Evolutionary conservation across 2,888 invertebrate genomes (phyloP), one percentile per base, ranked within the genome.

Genomic region (Corbicula japonica): DNA sequence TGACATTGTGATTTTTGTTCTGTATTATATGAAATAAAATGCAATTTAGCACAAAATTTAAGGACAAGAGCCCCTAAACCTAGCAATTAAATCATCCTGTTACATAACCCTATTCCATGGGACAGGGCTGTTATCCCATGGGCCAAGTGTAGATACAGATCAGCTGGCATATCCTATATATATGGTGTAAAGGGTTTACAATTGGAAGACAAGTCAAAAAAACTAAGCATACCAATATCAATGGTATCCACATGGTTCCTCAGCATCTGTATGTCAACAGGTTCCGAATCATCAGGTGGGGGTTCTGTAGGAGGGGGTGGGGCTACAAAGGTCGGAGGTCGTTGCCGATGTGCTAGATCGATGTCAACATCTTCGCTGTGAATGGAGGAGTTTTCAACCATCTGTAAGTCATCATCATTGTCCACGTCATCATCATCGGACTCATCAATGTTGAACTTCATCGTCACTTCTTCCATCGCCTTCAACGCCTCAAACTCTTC

Each of bases 221-320:
- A n/a, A n/a, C n/a, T n/a, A n/a, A n/a, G n/a, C 32, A 30, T 75
- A 79, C 79, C 87, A 41, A 85, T 87, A 72, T 88, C 88, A 4
- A 86, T 85, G 8, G 81, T 85, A 21, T 84, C 78, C 0, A 84
- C 79, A n/a, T 68, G 70, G 18, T 69, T 56, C n/a, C 62, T 71
- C 12, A 75, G 65, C 41, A 78, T 69, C 52, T 63, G 79, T 21
- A 84, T 70, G 38, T 76, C 70, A 2, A 81, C 84, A 8, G 80
- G 80, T 26, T 80, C 83, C 5, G 75, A 77, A 41, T 90, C 88
- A 0, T 78, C 86, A 0, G 89, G 89, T 3, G 88, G 88, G 4
- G 88, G 88, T 77, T 90, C 96, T 92, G 52, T 69, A 32, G 90
- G 91, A 18, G 89, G 90, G 12, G 91, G 91, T 2, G 91, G 92